Evolutionary conservation across 2,888 invertebrate species (phyloP).

Genomic region (Agapetus fuscipes): DNA sequence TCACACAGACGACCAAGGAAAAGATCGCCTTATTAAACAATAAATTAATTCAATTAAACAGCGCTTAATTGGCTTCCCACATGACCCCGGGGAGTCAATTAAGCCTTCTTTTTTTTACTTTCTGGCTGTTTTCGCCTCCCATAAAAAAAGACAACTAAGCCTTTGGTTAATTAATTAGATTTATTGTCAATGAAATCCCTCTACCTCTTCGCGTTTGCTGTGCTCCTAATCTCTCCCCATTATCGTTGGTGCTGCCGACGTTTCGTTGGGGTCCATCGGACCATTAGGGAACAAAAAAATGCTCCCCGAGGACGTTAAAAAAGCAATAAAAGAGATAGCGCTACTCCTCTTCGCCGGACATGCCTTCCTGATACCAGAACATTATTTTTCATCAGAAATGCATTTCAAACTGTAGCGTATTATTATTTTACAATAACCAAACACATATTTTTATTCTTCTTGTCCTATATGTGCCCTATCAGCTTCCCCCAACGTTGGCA

Average conservation of each 20-base stretch:
- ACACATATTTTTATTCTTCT: too few species aligned
- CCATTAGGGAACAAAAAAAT: not conserved
- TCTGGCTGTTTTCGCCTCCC: constrained; percentile 5
- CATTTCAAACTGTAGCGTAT: too few species aligned
- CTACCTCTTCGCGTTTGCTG: constrained; percentile 11
- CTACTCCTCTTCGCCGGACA: too few species aligned
- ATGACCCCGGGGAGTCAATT: constrained; percentile 10
- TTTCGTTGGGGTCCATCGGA: not conserved
- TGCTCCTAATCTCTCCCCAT: constrained; percentile 15
- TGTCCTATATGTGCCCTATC: too few species aligned
- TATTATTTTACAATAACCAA: too few species aligned
- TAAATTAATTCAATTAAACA: constrained; percentile 10
- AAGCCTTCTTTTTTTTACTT: constrained; percentile 5
- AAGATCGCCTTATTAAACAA: constrained; percentile 6
- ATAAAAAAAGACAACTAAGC: constrained; percentile 9
- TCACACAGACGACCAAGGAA: too few species aligned
- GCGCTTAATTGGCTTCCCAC: constrained; percentile 2
- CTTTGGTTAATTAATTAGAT: constrained; percentile 19
- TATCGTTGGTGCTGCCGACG: constrained; percentile 12
- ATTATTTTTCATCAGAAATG: too few species aligned
- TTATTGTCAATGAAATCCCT: constrained; percentile 19
- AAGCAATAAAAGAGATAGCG: too few species aligned
- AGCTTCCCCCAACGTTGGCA: too few species aligned
- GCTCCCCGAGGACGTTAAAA: too few species aligned
- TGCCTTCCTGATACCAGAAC: too few species aligned